Evolutionary conservation across 1,140 invertebrate species (phyloP), one percentile per base, ranked within the genome.

Genomic region (Homalodisca vitripennis): DNA sequence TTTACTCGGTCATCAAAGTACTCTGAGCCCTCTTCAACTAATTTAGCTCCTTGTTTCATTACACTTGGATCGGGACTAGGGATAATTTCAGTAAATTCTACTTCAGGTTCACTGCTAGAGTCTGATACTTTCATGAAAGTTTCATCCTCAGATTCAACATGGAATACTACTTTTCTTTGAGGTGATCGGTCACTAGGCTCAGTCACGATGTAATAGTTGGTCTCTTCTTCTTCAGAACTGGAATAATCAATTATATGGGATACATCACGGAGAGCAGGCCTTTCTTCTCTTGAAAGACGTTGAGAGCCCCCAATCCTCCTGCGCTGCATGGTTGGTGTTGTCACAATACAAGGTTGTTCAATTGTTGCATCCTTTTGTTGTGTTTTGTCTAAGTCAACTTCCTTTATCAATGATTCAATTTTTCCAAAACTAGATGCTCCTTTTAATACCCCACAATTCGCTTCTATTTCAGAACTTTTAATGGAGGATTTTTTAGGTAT

Each of bases 261-360:
- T 22, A 75, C 66, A 48, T 74, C 74, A 31, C 63, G 53, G 12
- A 72, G 47, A 27, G 62, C 53, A 20, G 75, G 74, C 57, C 73
- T 62, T 70, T 75, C 71, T 22, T 72, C 71, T 62, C 34, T 32
- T 64, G 71, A 57, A 24, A 72, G 48, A 48, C 71, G 68, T 67
- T 76, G 75, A 51, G 73, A 75, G 47, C 73, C 72, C 31, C 72
- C 73, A 13, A 74, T 66, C 29, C 69, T 69, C 32, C 71, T 63
- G 67, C 75, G 41, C 14, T 69, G 70, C 63, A 73, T 41, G 24
- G 71, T 71, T 29, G 73, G 73, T 22, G 73, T 74, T 30, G 73
- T 74, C 0, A 74, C 70, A 60, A 57, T 71, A 26, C 24, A 70
- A 6, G 47, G 27, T 26, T 60, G 26, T 26, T 10, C 55, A 22